Evolutionary conservation across 2,113 vertebrate genomes (phyloP), one percentile per base, ranked within the genome.

Genomic region (Pelecanoides urinatrix): DNA sequence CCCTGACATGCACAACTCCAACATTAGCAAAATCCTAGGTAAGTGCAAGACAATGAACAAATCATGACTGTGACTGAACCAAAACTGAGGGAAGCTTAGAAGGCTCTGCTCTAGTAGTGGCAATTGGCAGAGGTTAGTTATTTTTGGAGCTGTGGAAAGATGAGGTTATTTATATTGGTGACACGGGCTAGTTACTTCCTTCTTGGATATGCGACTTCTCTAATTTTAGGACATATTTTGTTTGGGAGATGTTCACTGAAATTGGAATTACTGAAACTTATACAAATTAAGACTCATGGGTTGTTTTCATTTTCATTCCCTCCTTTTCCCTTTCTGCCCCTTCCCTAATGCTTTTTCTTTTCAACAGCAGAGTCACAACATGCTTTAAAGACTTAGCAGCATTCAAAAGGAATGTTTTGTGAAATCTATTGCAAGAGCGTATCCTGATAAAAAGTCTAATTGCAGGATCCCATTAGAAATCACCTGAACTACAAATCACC

Each of bases 11-110:
- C 99, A 99, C 98, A 99, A 99, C 98, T 99, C 99, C 97, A 99
- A 99, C 98, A 99, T 99, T 96, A 99, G 99, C 98, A 99, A 99
- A 98, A 99, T 99, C 96, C 97, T 99, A 90, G 99, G 99, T 99
- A 98, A 99, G 99, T 96, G 73, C 40, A 9, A 65, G 61, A 30
- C 55, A 17, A 7, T 4, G 15, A 34, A 9, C 25, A 7, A 38
- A 26, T 21, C 9, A 4, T 23, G 47, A 34, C 19, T 26, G 32
- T 26, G 50, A 32, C 47, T 21, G n/a, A 62, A 61, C 30, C 49
- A 34, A 61, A 83, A 18, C 22, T 9, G 29, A 59, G 49, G 11
- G 76, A 38, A 22, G 29, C 38, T 75, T 42, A 29, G 45, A 45
- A 44, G 45, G 40, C 58, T 77, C 40, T 40, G 53, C 53, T 65